Conservation (phyloP, 2,888 invertebrate species). For the Cephus pygmeus region DNA sequence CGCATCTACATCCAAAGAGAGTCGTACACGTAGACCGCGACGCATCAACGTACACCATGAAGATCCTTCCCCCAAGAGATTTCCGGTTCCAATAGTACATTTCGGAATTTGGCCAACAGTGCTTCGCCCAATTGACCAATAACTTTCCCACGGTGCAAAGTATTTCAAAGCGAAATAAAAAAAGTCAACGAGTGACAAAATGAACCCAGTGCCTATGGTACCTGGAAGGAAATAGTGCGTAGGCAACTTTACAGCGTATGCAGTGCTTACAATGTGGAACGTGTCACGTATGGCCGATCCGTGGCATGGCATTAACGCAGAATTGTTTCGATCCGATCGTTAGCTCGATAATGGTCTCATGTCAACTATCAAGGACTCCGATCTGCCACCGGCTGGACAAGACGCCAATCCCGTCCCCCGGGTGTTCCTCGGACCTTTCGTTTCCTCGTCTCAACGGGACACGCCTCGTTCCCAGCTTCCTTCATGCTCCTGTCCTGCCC, state of each 20-base stretch:
- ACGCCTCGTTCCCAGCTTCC: neutral
- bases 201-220: neutral
- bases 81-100: neutral
- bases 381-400: neutral
- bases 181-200: neutral
- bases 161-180: neutral
- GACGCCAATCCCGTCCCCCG: neutral
- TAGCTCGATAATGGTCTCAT: neutral
- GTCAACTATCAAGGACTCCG: constrained; percentile 5
- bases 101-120: neutral
- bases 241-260: neutral
- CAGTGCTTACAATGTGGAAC: neutral
- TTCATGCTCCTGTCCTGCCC: neutral
- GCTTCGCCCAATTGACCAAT: neutral
- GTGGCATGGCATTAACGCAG: neutral
- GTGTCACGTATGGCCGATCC: neutral
- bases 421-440: neutral
- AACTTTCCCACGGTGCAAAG: neutral
- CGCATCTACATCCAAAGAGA: neutral
- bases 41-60: neutral
- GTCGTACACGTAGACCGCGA: neutral
- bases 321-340: constrained; percentile 3
- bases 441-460: neutral
- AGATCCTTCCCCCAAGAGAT: neutral
- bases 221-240: neutral